Percentiles rank a stretch among this genome's conserved stretches.
Evolutionary conservation across 2,113 vertebrate genomes (phyloP).

Genomic region (Sprattus sprattus): DNA sequence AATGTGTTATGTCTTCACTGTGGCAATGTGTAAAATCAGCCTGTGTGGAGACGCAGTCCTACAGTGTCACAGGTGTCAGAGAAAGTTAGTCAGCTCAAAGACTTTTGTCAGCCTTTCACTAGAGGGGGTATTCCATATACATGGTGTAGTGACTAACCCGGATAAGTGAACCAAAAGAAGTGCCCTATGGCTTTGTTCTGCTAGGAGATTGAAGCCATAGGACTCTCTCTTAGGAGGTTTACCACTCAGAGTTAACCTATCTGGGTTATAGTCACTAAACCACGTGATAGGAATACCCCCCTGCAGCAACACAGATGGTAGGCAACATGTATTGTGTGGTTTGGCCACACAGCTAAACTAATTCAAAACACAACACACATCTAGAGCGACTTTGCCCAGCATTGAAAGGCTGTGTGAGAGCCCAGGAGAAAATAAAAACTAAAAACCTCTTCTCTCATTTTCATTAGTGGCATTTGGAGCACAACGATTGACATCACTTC

Average conservation of each 20-base stretch:
- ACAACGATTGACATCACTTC: conserved; percentile 18
- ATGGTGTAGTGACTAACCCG: too few species aligned
- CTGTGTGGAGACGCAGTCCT: neutral
- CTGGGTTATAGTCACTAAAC: too few species aligned
- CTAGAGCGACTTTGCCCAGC: neutral
- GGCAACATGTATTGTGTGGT: neutral
- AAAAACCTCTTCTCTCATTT: neutral
- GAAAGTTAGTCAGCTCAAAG: neutral
- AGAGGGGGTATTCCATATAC: too few species aligned
- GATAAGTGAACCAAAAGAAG: too few species aligned
- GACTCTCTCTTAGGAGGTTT: too few species aligned
- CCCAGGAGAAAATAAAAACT: neutral
- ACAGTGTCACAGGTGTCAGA: neutral
- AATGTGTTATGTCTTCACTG: neutral
- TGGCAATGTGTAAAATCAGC: neutral
- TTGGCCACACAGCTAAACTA: neutral
- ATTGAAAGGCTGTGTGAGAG: neutral
- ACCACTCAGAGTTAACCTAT: too few species aligned
- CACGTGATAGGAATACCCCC: too few species aligned
- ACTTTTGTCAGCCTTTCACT: neutral
- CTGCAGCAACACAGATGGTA: neutral
- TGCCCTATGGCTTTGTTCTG: too few species aligned
- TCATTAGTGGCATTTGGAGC: conserved; percentile 16
- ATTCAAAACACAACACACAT: neutral
- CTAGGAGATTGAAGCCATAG: too few species aligned